Evolutionary conservation across 2,113 vertebrate species (phyloP).

Genomic region (Scalopus aquaticus): DNA sequence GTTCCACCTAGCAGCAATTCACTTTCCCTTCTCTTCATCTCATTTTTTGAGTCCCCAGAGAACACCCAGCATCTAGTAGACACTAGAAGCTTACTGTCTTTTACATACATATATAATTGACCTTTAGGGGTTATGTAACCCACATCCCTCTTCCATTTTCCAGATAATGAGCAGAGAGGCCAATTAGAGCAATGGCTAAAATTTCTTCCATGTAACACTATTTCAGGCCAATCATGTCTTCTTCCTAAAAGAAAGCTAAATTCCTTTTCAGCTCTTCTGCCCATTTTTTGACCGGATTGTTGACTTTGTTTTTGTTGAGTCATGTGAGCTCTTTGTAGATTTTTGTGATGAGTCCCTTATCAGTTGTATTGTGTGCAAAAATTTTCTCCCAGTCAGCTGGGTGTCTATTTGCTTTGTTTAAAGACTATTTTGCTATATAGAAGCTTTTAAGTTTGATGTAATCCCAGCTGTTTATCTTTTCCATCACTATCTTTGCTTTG

Average conservation of each 20-base stretch:
- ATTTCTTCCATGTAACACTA: background rate
- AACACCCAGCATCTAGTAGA: background rate
- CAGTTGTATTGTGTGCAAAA: too few species aligned
- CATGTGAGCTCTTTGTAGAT: too few species aligned
- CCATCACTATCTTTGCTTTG: too few species aligned
- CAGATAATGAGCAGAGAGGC: background rate
- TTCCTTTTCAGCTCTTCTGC: too few species aligned
- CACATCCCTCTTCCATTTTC: background rate
- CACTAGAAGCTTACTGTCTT: background rate
- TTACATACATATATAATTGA: background rate
- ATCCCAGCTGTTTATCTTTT: too few species aligned
- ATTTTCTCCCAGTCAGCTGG: too few species aligned
- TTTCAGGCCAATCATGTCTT: background rate
- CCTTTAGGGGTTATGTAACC: background rate
- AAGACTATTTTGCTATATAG: too few species aligned
- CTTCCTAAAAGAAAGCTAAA: background rate
- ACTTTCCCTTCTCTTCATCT: background rate
- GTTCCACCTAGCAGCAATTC: background rate
- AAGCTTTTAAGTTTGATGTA: too few species aligned
- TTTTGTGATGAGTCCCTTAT: too few species aligned
- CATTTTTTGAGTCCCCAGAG: background rate
- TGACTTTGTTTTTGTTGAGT: too few species aligned
- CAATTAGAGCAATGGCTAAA: background rate
- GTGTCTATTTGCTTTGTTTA: too few species aligned
- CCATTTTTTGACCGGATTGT: too few species aligned